A percentile compares a stretch with the other conserved stretches of the same genome.
phyloP scores from a whole-genome alignment of 2,113 vertebrate genomes.

The Procavia capensis region DNA sequence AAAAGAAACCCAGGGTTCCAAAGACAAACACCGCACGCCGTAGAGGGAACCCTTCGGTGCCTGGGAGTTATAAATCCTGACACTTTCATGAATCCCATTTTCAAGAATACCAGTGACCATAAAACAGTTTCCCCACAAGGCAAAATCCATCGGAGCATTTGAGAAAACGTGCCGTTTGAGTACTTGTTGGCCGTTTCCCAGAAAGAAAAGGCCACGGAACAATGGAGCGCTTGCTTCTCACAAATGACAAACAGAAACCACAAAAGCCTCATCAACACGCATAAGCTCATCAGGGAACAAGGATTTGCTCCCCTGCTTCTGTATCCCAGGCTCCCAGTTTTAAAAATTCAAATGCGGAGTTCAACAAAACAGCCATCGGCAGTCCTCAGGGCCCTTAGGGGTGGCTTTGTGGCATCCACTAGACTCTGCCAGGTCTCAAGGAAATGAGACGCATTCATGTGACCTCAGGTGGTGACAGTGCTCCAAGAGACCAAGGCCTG shows the following conservation, averaged over 20 bases:
- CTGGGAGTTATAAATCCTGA: not conserved
- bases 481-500: accelerated
- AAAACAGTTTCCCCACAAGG: not conserved
- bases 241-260: too few relatives aligned
- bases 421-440: not conserved
- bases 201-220: not conserved
- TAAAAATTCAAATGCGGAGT: not conserved
- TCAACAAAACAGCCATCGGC: not conserved
- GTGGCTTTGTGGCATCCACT: accelerated
- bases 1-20: not conserved
- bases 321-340: not conserved
- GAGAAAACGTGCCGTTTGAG: not conserved
- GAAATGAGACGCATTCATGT: too few relatives aligned
- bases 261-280: accelerated
- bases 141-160: accelerated
- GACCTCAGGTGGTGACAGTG: not conserved
- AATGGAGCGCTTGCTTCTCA: not conserved
- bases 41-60: not conserved
- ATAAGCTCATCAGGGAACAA: not conserved
- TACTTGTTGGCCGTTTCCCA: not conserved
- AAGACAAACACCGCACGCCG: not conserved
- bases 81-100: not conserved
- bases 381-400: too few relatives aligned
- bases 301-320: not conserved
- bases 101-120: not conserved